phyloP scores from a whole-genome alignment of 2,888 invertebrate species.

The Pheosia tremula region DNA sequence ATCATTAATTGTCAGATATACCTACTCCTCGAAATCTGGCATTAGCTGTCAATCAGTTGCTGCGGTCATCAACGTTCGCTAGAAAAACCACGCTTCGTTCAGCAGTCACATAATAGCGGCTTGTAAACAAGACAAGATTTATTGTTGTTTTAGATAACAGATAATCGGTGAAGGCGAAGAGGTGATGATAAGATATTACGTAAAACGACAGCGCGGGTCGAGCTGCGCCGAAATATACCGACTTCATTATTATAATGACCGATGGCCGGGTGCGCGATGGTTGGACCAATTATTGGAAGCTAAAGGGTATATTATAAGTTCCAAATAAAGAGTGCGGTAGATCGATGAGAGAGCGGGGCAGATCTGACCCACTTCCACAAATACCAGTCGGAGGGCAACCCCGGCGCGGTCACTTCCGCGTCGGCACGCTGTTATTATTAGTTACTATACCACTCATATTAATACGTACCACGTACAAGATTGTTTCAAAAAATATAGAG shows the following conservation, averaged over 20 bases:
- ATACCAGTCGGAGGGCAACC: conserved; percentile 15
- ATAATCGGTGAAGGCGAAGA: conserved; percentile 11
- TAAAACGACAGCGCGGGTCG: conserved; percentile 14
- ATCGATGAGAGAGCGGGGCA: conserved; percentile 1
- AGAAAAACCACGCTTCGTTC: conserved; percentile 4
- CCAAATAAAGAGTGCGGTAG: not conserved
- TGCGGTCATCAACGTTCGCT: conserved; percentile 10
- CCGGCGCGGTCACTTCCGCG: conserved; percentile 21
- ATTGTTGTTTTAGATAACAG: conserved; percentile 7
- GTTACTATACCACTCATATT: conserved; percentile 8
- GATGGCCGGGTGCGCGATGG: not conserved
- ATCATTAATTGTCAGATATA: not conserved
- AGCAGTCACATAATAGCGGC: conserved; percentile 2
- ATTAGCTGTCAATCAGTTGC: not conserved
- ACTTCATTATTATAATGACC: conserved; percentile 8
- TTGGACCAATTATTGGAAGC: conserved; percentile 1
- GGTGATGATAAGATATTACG: conserved; percentile 25
- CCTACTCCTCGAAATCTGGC: not conserved
- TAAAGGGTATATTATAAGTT: not conserved
- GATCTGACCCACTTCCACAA: conserved; percentile 21
- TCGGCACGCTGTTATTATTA: conserved; percentile 17
- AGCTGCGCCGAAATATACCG: not conserved
- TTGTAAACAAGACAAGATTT: conserved; percentile 18
- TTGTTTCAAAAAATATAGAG: conserved; percentile 1
- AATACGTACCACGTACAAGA: conserved; percentile 1